These are phyloP conservation scores for Pollimyrus isidori DNA, from an alignment of 2,113 vertebrate genomes.

Conservation along the genomic window DNA sequence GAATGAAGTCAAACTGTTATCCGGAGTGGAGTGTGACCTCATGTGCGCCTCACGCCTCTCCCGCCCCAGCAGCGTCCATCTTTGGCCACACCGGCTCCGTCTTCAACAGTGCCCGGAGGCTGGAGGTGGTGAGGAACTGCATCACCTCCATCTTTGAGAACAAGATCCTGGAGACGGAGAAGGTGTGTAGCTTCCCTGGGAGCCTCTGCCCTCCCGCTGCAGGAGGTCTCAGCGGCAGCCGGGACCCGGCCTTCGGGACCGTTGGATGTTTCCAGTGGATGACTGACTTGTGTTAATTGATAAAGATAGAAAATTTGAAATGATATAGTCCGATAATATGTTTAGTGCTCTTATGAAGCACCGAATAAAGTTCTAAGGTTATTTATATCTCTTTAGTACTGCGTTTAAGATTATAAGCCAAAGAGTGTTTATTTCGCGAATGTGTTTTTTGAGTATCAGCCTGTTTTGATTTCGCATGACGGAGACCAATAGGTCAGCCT, in stretches of 20 bases:
- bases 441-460: not conserved
- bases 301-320: not conserved
- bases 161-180: constrained; percentile 93
- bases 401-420: not conserved
- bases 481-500: not conserved
- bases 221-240: not conserved
- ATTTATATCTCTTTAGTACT: not conserved
- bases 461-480: not conserved
- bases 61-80: constrained; percentile 72
- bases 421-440: not conserved
- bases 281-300: not conserved
- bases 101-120: constrained; percentile 93
- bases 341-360: not conserved
- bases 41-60: not conserved
- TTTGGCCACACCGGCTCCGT: constrained; percentile 76
- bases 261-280: constrained; percentile 14
- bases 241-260: not conserved
- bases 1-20: not conserved
- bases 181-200: constrained; percentile 64
- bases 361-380: not conserved
- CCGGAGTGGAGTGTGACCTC: not conserved
- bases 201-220: not conserved
- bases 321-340: not conserved
- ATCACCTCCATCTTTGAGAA: constrained; percentile 92
- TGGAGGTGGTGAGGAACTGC: constrained; percentile 93